Base-by-base conservation (phyloP, 2,888 invertebrate genomes). In the Hoplodrina ambigua region DNA sequence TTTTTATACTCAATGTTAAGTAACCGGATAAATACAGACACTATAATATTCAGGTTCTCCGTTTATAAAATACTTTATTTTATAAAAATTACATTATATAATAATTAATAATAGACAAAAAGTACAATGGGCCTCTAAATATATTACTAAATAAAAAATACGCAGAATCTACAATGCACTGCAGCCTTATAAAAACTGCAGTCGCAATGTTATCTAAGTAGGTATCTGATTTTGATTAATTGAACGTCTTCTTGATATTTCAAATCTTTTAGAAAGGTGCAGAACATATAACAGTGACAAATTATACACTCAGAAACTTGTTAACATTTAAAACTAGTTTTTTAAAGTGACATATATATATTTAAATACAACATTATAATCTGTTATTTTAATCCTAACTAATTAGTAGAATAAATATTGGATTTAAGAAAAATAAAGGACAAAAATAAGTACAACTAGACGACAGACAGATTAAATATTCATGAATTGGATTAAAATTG, bases 291-390 rank as follows among this genome's bases (percentile, higher is more conserved):
- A 70, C 62, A 78, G 60, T 74, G 69, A 80, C 77, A 79, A 82
- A 79, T 82, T 61, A 56, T 72, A 30, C 25, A 57, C 50, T 69
- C 55, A 53, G 11, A 69, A 62, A 73, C 75, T 64, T 46, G 76
- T 75, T 81, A 82, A 52, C 82, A 78, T 81, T 80, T 74, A n/a
- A 55, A 74, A 73, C 71, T 63, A 53, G 74, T 78, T 82, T 73
- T 57, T 20, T n/a, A 37, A 61, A 60, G 59, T 70, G 69, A 81
- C 71, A 71, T 57, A 70, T 71, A 58, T 46, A 25, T 54, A 66
- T 61, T 61, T 46, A 72, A 33, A 68, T 37, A 56, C 19, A 62
- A 55, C 30, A 66, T 53, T 53, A 37, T 63, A 74, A 60, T 78
- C 11, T 50, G 49, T 62, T 69, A 67, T 58, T 55, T 53, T 64